Evolutionary conservation across 2,888 invertebrate species (phyloP).

Genomic region (Bombyx huttoni): DNA sequence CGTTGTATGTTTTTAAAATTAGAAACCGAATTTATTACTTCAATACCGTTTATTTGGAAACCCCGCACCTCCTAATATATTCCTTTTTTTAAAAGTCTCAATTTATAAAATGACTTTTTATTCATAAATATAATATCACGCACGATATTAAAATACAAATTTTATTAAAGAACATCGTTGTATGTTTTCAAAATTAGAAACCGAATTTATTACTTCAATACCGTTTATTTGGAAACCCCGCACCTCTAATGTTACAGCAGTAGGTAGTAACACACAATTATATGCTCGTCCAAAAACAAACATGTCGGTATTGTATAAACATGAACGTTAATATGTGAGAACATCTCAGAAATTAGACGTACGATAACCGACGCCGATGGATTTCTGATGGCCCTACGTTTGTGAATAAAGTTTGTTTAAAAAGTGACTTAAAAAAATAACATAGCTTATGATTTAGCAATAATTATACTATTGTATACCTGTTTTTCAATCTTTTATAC

Average conservation of each 20-base stretch:
- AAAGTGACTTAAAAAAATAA: no score
- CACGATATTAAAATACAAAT: no score
- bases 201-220: neutral
- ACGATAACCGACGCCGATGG: neutral
- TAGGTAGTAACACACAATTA: slow-evolving; percentile 1
- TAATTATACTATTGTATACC: no score
- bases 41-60: neutral
- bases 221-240: neutral
- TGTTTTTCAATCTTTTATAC: no score
- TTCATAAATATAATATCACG: no score
- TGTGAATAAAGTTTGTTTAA: no score
- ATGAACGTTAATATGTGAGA: slow-evolving; percentile 8
- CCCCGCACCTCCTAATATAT: neutral
- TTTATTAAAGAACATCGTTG: no score
- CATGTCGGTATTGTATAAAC: slow-evolving; percentile 5
- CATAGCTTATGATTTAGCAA: no score
- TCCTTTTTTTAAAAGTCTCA: no score
- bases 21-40: neutral
- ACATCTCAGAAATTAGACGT: slow-evolving; percentile 5
- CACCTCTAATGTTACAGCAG: neutral
- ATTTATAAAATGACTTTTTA: no score
- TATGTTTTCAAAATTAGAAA: neutral
- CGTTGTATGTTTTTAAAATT: no score
- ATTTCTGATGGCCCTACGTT: slow-evolving; percentile 2
- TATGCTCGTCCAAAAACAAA: slow-evolving; percentile 4